Evolutionary conservation across 1,140 invertebrate species (phyloP).

Genomic region (Drosophila nasuta): DNA sequence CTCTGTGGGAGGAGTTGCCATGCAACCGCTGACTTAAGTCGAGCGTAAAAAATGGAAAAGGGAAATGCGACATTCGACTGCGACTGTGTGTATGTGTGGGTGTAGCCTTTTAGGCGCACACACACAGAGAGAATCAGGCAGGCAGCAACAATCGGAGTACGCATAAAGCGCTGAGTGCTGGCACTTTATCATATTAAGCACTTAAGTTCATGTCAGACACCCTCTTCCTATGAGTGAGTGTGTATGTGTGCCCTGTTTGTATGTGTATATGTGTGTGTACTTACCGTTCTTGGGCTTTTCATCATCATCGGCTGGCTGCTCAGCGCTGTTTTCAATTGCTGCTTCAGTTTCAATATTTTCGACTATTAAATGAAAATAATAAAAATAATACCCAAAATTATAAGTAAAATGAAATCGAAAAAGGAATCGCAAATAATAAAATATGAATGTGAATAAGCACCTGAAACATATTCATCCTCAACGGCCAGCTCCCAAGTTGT

Average conservation of each 20-base stretch:
- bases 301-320: constrained; percentile 50
- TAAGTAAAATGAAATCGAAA: constrained; percentile 56
- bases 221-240: not conserved
- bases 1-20: constrained; percentile 54
- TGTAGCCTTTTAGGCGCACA: constrained; percentile 30
- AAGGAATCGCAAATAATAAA: constrained; percentile 28
- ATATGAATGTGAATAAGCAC: constrained; percentile 63
- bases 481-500: constrained; percentile 64
- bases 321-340: constrained; percentile 41
- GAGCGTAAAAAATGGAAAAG: constrained; percentile 81
- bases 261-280: constrained; percentile 33
- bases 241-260: constrained; percentile 4
- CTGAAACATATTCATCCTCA: constrained; percentile 76
- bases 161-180: constrained; percentile 60
- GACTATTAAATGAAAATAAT: constrained; percentile 54
- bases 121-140: constrained; percentile 6
- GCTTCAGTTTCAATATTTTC: constrained; percentile 63
- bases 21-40: constrained; percentile 61
- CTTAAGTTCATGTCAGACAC: constrained; percentile 74
- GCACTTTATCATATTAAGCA: constrained; percentile 83
- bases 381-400: constrained; percentile 40
- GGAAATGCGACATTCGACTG: constrained; percentile 77
- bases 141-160: not conserved
- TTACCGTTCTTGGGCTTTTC: constrained; percentile 84
- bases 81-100: constrained; percentile 25